Evolutionary conservation across 2,888 invertebrate species (phyloP).

Genomic region (Trachelus troglodyta): DNA sequence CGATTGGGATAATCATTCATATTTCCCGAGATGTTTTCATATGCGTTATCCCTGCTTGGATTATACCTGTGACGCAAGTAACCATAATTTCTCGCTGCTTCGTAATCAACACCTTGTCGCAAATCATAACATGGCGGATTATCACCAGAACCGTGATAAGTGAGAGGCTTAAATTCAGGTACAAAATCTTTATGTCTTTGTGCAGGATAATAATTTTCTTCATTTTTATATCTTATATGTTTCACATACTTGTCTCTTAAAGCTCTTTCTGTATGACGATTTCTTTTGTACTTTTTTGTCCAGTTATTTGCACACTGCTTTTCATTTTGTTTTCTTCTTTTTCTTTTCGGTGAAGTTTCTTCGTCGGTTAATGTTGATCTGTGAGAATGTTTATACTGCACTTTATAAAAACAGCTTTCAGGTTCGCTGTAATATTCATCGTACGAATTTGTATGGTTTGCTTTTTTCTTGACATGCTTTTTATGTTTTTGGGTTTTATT

Average conservation of each 20-base stretch:
- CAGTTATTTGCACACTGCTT: background rate
- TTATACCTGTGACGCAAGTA: background rate
- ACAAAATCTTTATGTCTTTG: background rate
- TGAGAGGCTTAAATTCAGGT: conserved; percentile 1
- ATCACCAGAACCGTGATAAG: conserved; percentile 8
- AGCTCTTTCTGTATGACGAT: background rate
- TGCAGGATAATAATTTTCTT: conserved; percentile 1
- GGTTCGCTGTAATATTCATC: background rate
- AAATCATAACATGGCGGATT: conserved; percentile 8
- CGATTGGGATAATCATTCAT: conserved; percentile 29
- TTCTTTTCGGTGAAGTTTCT: conserved; percentile 1
- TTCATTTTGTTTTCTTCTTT: background rate
- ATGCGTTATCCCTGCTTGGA: background rate
- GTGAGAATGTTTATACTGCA: background rate
- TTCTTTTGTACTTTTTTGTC: background rate
- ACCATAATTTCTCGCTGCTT: conserved; percentile 7
- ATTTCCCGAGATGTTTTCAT: conserved; percentile 23
- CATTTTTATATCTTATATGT: background rate
- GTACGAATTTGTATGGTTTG: background rate
- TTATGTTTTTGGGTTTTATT: conserved; percentile 1
- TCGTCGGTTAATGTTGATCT: background rate
- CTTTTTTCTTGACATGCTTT: conserved; percentile 9
- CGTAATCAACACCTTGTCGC: background rate
- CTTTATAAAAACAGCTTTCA: background rate
- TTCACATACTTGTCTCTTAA: background rate